Evolutionary conservation across 2,888 invertebrate species (phyloP).

Genomic region (Eledone cirrhosa): DNA sequence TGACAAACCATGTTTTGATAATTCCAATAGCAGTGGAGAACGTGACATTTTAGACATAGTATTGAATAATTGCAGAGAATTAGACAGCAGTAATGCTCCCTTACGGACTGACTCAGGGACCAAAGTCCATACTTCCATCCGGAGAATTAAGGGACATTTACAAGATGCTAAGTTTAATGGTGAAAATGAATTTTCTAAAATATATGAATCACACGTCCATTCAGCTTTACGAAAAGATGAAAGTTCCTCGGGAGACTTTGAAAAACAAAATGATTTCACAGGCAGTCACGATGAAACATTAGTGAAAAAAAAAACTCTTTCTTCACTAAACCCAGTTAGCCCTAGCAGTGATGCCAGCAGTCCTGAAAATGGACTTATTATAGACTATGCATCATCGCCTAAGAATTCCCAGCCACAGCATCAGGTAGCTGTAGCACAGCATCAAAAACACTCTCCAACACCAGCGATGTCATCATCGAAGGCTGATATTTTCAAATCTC

Average conservation of each 20-base stretch:
- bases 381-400: constrained; percentile 59
- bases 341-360: constrained; percentile 62
- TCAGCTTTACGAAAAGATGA: constrained; percentile 45
- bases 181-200: constrained; percentile 34
- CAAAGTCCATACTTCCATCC: constrained; percentile 25
- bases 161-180: constrained; percentile 35
- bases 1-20: constrained; percentile 10
- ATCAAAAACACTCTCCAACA: not conserved
- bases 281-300: constrained; percentile 31
- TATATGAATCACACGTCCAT: constrained; percentile 53
- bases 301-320: constrained; percentile 32
- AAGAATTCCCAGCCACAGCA: constrained; percentile 25
- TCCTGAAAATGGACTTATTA: constrained; percentile 65
- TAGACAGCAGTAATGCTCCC: constrained; percentile 19
- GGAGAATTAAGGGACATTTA: constrained; percentile 14
- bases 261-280: constrained; percentile 38
- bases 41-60: not conserved
- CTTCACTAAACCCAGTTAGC: constrained; percentile 41
- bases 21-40: not conserved
- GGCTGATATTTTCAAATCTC: constrained; percentile 10
- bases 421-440: constrained; percentile 11
- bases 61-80: constrained; percentile 22
- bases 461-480: constrained; percentile 30
- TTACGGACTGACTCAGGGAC: constrained; percentile 25
- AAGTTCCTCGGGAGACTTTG: constrained; percentile 39